These are phyloP conservation scores for Neotoxoptera formosana DNA, from an alignment of 1,140 invertebrate species.

Conservation along the genomic window DNA sequence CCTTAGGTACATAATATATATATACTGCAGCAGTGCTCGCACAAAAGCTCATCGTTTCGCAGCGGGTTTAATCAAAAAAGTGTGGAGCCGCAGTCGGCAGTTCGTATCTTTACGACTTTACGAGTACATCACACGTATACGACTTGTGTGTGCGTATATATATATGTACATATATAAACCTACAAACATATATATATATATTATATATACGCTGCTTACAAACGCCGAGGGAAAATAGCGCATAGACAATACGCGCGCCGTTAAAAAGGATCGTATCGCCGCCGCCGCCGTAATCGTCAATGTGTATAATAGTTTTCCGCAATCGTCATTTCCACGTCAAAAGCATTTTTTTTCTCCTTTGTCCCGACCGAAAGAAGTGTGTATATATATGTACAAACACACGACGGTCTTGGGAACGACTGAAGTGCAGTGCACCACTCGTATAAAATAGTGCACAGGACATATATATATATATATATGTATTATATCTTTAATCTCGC, in stretches of 20 bases:
- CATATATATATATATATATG: too few relatives aligned
- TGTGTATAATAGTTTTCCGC: constrained; percentile 4
- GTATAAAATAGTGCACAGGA: too few relatives aligned
- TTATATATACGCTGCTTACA: too few relatives aligned
- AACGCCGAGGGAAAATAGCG: neutral
- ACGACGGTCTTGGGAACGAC: neutral
- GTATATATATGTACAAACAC: neutral
- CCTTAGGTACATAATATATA: too few relatives aligned
- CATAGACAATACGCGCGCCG: neutral
- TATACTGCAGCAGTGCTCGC: neutral
- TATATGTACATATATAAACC: neutral
- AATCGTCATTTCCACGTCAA: constrained; percentile 44
- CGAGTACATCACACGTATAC: too few relatives aligned
- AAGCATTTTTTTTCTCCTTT: constrained; percentile 29
- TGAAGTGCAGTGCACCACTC: neutral
- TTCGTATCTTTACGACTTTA: neutral
- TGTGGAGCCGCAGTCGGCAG: neutral
- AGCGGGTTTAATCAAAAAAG: neutral
- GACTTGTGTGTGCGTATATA: neutral
- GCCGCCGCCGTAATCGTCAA: neutral
- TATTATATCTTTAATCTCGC: constrained; percentile 19
- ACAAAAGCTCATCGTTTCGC: neutral
- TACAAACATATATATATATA: neutral
- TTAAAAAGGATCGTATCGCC: neutral
- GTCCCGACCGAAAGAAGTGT: neutral